Evolutionary conservation across 2,888 invertebrate genomes (phyloP).

Genomic region (Capitulum mitella): DNA sequence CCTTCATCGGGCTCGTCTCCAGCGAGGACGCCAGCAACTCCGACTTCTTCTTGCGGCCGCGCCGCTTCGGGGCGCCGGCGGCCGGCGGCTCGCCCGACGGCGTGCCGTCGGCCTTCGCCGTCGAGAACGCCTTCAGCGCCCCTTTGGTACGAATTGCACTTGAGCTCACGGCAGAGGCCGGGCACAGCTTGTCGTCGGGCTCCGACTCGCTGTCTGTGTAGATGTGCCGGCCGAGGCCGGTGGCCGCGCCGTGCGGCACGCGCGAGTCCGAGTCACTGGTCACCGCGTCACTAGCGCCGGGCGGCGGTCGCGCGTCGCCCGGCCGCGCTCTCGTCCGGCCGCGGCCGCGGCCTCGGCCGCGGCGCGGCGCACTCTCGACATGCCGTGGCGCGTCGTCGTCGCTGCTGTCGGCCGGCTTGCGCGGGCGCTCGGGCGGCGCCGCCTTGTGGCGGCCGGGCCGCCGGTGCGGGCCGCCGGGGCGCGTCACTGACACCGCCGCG

Average conservation of each 20-base stretch:
- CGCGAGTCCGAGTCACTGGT: slow-evolving; percentile 14
- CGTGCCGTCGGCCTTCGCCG: slow-evolving; percentile 22
- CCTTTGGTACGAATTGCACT: slow-evolving; percentile 59
- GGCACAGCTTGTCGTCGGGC: not conserved
- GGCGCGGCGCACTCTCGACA: not conserved
- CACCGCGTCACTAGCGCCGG: not conserved
- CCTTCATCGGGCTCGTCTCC: not conserved
- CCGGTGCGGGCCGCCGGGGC: not conserved
- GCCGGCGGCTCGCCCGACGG: not conserved
- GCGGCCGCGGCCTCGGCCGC: not conserved
- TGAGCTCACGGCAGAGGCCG: not conserved
- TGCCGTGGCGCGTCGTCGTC: not conserved
- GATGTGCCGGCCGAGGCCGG: not conserved
- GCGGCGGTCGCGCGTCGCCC: not conserved
- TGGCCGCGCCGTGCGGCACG: not conserved
- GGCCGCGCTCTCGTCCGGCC: not conserved
- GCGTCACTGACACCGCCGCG: not conserved
- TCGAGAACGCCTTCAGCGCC: slow-evolving; percentile 74
- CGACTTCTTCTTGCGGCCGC: slow-evolving; percentile 19
- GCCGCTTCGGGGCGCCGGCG: not conserved
- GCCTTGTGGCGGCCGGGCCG: slow-evolving; percentile 4
- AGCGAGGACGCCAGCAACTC: not conserved
- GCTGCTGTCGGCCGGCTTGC: not conserved
- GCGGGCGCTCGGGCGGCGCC: not conserved
- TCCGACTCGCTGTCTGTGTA: slow-evolving; percentile 19